Base-by-base conservation (phyloP, 2,113 vertebrate genomes). In the Ammospiza nelsoni region DNA sequence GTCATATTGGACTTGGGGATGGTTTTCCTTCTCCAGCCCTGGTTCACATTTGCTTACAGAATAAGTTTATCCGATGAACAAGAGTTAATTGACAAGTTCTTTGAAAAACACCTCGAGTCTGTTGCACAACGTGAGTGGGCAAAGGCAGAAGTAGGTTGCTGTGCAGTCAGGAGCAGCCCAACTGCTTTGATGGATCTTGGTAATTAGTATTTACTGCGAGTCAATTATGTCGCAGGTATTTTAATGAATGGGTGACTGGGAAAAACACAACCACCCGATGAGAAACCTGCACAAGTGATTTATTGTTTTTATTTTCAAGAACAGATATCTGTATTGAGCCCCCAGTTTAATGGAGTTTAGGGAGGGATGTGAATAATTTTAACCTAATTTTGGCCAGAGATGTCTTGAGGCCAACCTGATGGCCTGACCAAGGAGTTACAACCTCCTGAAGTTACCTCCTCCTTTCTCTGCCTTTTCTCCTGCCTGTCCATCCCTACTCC, bases 201-300 rank as follows among this genome's bases (percentile, higher is more conserved):
- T 98, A 98, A 98, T 98, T 97, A 97, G 97, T 97, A 84, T 97
- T 98, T 98, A 97, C 97, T 96, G 93, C 55, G 31, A 95, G 96
- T 94, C 88, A 61, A 93, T 96, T 97, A 95, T 96, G 96, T 97
- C 87, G 12, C 93, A 95, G 94, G 95, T 95, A 96, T 97, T 97
- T 97, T 97, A 98, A 98, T 98, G 97, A 97, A 95, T 83, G 97
- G 96, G 93, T 97, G 89, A 93, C 93, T 95, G 95, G 95, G 65
- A 89, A 80, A 96, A 93, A 93, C 78, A 63, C 35, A 90, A 65
- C 96, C 95, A 85, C 97, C 97, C 62, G 95, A 93, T 95, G 96
- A 94, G 96, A 95, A 96, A 71, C 94, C 96, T 95, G 95, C 95
- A 87, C 75, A 86, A 95, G 84, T 37, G 87, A 71, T 91, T 96